A percentile compares a stretch with the other conserved stretches of the same genome.
Evolutionary conservation across 2,888 invertebrate species (phyloP).

Genomic region (Lutraria lutraria): DNA sequence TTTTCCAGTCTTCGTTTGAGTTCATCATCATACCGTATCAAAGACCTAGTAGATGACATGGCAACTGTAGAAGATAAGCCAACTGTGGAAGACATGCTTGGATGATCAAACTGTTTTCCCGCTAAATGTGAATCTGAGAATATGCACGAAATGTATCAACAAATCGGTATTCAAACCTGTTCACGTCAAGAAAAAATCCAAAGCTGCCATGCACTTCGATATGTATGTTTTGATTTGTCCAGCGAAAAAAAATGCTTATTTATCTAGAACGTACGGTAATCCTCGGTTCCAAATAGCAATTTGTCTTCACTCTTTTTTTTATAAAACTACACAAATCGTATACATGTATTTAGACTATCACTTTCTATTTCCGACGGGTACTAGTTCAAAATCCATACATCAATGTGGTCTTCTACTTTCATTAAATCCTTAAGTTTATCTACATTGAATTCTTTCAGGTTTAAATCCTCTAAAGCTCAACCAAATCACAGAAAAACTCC

Average conservation of each 20-base stretch:
- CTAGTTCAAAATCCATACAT: background rate
- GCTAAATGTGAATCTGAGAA: background rate
- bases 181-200: background rate
- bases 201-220: background rate
- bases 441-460: background rate
- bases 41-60: constrained; percentile 58
- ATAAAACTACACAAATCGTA: no score
- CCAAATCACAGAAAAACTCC: background rate
- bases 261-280: background rate
- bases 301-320: background rate
- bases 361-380: background rate
- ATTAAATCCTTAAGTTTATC: background rate
- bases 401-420: background rate
- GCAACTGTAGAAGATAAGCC: background rate
- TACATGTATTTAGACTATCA: background rate
- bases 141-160: background rate
- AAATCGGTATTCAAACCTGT: background rate
- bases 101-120: background rate
- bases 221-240: background rate
- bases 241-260: background rate
- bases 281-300: background rate
- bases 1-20: constrained; percentile 79
- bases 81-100: constrained; percentile 10
- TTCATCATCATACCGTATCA: constrained; percentile 76
- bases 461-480: background rate